A percentile compares a stretch with the other conserved stretches of the same genome.
Evolutionary conservation across 1,140 invertebrate genomes (phyloP).

Genomic region (Hypothenemus hampei): DNA sequence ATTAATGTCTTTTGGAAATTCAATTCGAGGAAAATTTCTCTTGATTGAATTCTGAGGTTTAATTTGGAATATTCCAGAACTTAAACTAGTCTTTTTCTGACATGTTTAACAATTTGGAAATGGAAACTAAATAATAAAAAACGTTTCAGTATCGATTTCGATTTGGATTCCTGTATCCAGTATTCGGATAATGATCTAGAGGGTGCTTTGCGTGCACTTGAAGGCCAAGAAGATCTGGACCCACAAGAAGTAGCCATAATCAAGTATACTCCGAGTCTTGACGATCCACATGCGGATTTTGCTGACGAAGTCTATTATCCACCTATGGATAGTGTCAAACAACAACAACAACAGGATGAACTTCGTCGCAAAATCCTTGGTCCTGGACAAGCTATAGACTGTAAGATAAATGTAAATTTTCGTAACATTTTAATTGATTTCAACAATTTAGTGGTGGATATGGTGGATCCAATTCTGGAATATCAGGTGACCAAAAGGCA

Average conservation of each 20-base stretch:
- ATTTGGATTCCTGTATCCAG: conserved; percentile 43
- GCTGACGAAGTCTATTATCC: conserved; percentile 76
- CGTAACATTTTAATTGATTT: neutral
- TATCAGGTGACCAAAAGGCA: conserved; percentile 36
- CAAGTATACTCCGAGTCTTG: conserved; percentile 68
- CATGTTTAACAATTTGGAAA: too few relatives aligned
- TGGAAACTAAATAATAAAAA: too few relatives aligned
- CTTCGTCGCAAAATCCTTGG: conserved; percentile 39
- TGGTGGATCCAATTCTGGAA: conserved; percentile 39
- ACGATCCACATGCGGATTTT: conserved; percentile 60
- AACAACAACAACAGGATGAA: conserved; percentile 29
- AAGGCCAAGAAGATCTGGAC: conserved; percentile 51
- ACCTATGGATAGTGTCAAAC: conserved; percentile 44
- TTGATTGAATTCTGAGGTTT: too few relatives aligned
- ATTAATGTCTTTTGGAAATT: too few relatives aligned
- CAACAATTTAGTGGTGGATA: conserved; percentile 32
- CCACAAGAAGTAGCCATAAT: conserved; percentile 69
- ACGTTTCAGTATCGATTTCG: conserved; percentile 42
- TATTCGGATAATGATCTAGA: conserved; percentile 50
- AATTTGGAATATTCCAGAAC: too few relatives aligned
- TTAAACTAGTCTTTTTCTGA: too few relatives aligned
- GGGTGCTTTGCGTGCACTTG: conserved; percentile 49
- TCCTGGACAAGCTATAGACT: conserved; percentile 21
- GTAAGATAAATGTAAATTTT: conserved; percentile 7
- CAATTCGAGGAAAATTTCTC: too few relatives aligned